Evolutionary conservation across 2,797 vertebrate genomes (phyloP).

Genomic region (Xiphophorus birchmanni): DNA sequence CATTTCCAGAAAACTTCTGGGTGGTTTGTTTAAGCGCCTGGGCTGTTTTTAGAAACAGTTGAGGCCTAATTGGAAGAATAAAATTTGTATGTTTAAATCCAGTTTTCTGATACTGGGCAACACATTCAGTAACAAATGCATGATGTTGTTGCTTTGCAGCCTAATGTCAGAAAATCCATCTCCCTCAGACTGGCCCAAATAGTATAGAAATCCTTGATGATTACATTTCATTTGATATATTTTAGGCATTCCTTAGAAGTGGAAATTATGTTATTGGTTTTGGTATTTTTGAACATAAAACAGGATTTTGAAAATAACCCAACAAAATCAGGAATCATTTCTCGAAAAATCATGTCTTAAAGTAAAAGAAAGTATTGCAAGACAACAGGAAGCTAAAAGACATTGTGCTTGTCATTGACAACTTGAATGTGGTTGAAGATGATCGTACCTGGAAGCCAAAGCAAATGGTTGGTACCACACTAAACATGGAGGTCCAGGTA

Average conservation of each 20-base stretch:
- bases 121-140: background rate
- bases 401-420: background rate
- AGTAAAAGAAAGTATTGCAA: background rate
- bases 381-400: background rate
- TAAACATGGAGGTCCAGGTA: conserved; percentile 89
- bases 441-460: conserved; percentile 94
- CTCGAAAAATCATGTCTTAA: background rate
- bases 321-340: background rate
- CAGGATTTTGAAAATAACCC: background rate
- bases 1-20: too few species aligned
- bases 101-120: background rate
- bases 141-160: background rate
- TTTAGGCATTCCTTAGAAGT: background rate
- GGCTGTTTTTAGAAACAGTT: too few species aligned
- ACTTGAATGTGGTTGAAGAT: background rate
- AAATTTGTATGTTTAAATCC: background rate
- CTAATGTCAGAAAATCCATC: background rate
- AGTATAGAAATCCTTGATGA: background rate
- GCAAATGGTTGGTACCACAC: conserved; percentile 94
- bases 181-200: background rate
- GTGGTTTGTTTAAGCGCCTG: too few species aligned
- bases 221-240: background rate
- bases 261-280: background rate
- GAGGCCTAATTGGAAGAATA: too few species aligned
- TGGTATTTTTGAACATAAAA: background rate